A percentile compares a stretch with the other conserved stretches of the same genome.
These are phyloP conservation scores for Phaonia tiefii DNA, from an alignment of 2,888 invertebrate genomes.

Conservation along the genomic window DNA sequence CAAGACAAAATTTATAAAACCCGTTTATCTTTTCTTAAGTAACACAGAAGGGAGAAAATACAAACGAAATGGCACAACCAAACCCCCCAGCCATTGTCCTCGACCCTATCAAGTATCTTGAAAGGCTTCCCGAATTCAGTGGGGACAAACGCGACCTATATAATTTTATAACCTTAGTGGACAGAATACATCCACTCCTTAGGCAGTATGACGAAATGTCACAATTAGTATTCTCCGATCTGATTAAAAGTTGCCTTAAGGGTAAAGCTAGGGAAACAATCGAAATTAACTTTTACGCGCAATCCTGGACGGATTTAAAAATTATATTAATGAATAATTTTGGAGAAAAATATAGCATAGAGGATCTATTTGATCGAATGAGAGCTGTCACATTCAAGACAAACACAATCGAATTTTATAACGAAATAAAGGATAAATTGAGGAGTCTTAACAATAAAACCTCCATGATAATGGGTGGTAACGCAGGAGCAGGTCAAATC, in stretches of 20 bases:
- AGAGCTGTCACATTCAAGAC: neutral
- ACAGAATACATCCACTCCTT: conserved; percentile 25
- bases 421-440: conserved; percentile 16
- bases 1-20: neutral
- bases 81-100: neutral
- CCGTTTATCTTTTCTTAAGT: neutral
- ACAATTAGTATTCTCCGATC: conserved; percentile 27
- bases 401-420: neutral
- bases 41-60: neutral
- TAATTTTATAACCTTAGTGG: conserved; percentile 7
- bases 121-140: conserved; percentile 30
- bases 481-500: neutral
- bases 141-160: conserved; percentile 5
- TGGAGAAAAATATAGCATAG: conserved; percentile 10
- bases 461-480: neutral
- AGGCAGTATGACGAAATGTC: conserved; percentile 32
- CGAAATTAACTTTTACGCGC: neutral
- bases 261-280: neutral
- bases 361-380: neutral
- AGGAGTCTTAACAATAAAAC: conserved; percentile 7
- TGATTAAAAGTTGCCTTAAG: conserved; percentile 13
- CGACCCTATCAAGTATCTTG: conserved; percentile 13
- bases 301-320: conserved; percentile 26
- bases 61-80: neutral
- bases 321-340: conserved; percentile 15